phyloP scores from a whole-genome alignment of 2,888 invertebrate genomes.

The Heteromyza rotundicornis region DNA sequence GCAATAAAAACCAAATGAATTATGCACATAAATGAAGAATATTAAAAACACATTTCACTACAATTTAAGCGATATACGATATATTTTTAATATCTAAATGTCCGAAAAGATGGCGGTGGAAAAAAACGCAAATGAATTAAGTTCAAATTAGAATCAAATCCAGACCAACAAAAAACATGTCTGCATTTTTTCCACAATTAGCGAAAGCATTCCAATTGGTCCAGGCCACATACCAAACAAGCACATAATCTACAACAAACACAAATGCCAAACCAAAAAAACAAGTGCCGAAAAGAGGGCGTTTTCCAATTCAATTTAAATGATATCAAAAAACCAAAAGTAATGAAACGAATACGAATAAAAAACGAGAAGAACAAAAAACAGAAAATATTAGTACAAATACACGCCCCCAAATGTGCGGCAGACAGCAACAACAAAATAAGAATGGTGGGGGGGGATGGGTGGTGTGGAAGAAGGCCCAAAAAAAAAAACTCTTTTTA shows the following conservation, averaged over 20 bases:
- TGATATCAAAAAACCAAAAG: constrained; percentile 40
- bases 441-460: not conserved
- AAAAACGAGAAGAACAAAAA: not conserved
- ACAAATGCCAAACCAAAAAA: constrained; percentile 11
- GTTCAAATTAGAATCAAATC: no score
- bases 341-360: constrained; percentile 17
- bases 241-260: constrained; percentile 27
- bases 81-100: no score
- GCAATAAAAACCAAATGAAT: no score
- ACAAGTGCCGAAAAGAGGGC: constrained; percentile 36
- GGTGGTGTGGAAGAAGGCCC: no score
- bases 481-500: constrained; percentile 19
- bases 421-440: not conserved
- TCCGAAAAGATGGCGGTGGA: no score
- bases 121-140: no score
- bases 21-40: no score
- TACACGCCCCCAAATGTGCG: constrained; percentile 36
- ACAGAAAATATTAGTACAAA: constrained; percentile 19
- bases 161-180: constrained; percentile 11
- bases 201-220: constrained; percentile 31
- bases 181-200: constrained; percentile 23
- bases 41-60: no score
- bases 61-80: no score
- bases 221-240: constrained; percentile 23
- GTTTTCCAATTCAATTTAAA: constrained; percentile 50